Evolutionary conservation across 2,797 vertebrate genomes (phyloP).

Genomic region (Chiroxiphia lanceolata): DNA sequence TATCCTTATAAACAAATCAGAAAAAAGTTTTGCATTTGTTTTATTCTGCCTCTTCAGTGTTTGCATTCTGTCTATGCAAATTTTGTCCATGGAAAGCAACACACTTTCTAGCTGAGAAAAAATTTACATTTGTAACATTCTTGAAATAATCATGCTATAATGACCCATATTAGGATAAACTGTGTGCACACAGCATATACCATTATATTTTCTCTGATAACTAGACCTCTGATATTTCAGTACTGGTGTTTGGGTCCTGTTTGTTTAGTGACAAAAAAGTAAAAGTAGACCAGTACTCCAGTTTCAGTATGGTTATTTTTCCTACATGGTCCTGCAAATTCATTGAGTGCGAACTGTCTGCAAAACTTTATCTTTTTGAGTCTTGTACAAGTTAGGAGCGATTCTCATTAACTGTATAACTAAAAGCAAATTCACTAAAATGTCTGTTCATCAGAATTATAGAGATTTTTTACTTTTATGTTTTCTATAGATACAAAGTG

Average conservation of each 20-base stretch:
- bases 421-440: background rate
- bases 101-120: background rate
- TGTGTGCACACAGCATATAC: background rate
- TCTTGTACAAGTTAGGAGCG: background rate
- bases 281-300: background rate
- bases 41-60: background rate
- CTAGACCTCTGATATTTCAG: background rate
- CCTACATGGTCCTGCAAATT: background rate
- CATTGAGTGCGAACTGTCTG: background rate
- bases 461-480: background rate
- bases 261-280: background rate
- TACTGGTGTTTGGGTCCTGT: background rate
- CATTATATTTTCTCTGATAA: background rate
- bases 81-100: background rate
- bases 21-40: background rate
- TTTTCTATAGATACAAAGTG: slow-evolving; percentile 85
- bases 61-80: background rate
- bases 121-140: background rate
- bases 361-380: background rate
- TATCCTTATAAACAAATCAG: background rate
- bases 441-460: background rate
- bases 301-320: background rate
- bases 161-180: background rate
- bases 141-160: background rate
- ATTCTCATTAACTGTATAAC: background rate